Evolutionary conservation across 2,888 invertebrate species (phyloP), one percentile per base, ranked within the genome.

Genomic region (Dyspetes luteomarginatus): DNA sequence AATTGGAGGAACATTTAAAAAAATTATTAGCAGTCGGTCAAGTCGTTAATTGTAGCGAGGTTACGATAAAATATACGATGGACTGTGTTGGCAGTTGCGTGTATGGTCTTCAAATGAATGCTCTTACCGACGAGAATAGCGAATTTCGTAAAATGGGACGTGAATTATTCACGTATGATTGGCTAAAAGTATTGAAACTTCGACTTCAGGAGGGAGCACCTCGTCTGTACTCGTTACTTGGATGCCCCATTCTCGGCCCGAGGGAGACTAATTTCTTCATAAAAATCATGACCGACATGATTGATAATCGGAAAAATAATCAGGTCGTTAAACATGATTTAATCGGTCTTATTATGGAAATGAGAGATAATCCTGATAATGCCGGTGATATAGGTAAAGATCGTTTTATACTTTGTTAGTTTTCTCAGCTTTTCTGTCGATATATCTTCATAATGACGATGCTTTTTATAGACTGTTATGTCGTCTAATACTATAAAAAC

Each of bases 291-390:
- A 92, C 88, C 3, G 92, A 93, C 1, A 93, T 93, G 1, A 91
- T 94, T 0, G 90, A 92, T 1, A 92, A 92, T 77, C 89, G 94
- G n/a, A 92, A 93, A 84, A 88, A 89, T 43, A 93, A 93, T 83
- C 90, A 93, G 5, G 85, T 94, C 0, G 88, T 86, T 0, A 88
- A 93, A 43, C 93, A 93, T 67, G 94, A 94, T 88, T 94, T 95
- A 81, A 88, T 95, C 73, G 93, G 94, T 83, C 85, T 94, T 1
- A 88, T 94, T 56, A 91, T 94, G 26, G 92, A 94, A 45, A 84
- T 94, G 22, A 93, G 93, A 82, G 92, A 93, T 62, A 91, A 92
- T 72, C 84, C 84, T 0, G 73, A 82, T 0, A 78, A 60, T 50
- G 55, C 78, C 3, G 48, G 36, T 0, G 78, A 78, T 1, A 17